Evolutionary conservation across 2,888 invertebrate genomes (phyloP), one percentile per base, ranked within the genome.

Genomic region (Catocala sponsa): DNA sequence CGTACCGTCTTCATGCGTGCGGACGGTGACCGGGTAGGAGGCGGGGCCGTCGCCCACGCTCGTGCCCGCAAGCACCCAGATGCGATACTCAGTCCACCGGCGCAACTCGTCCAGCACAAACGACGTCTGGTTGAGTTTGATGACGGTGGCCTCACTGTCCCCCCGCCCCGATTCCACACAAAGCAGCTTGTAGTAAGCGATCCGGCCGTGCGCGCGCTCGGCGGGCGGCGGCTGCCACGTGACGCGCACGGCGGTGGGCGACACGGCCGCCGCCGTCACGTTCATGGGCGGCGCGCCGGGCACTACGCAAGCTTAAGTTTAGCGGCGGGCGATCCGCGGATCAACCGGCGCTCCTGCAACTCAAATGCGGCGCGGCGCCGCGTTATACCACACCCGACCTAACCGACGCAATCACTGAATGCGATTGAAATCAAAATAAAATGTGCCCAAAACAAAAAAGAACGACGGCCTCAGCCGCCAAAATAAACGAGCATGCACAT

Each of bases 1-100:
- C 99, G 97, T 99, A 99, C 99, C 99, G 97, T 99, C 99, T 97
- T 99, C 99, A 90, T 98, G 98, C 78, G 99, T 99, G 95, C 97
- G 97, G 84, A 98, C 97, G 85, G 97, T 96, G 95, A 99, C 97
- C 72, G 98, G 98, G 93, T 97, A 97, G 80, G 98, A 98, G 84
- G 97, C 96, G 72, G 98, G 99, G 71, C 99, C 99, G 94, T 99
- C 98, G 86, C 99, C 99, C 79, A 99, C 98, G 84, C 97, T 97
- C 82, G 99, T 99, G 86, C 98, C 98, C 74, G 99, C 99, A 80
- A 98, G 95, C 85, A 99, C 98, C 98, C 98, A 98, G 85, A 99
- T 97, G 91, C 98, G 97, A 96, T 99, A 99, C 91, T 98, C 97
- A 66, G 99, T 99, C 98, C 98, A 99, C 71, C 98, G 97, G 89